These are phyloP conservation scores for Eurystomus glaucurus DNA, from an alignment of 2,797 vertebrate genomes.

Conservation along the genomic window DNA sequence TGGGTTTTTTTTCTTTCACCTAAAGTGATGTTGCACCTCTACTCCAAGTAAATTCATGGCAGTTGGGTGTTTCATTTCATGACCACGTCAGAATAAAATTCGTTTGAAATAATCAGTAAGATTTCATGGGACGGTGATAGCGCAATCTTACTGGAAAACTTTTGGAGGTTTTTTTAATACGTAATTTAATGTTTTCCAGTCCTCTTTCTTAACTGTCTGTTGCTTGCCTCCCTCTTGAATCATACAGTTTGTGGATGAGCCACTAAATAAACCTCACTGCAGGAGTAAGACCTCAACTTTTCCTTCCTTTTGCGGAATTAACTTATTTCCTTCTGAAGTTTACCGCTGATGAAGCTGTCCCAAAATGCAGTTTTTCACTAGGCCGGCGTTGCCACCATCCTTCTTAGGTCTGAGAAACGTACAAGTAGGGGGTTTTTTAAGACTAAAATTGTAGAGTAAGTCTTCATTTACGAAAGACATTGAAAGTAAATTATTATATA, in stretches of 20 bases:
- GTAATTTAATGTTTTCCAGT: background rate
- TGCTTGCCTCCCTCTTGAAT: background rate
- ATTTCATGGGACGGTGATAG: background rate
- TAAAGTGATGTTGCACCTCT: background rate
- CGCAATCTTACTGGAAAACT: background rate
- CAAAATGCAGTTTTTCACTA: background rate
- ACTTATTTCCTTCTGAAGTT: background rate
- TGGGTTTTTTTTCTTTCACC: accelerated
- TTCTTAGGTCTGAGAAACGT: background rate
- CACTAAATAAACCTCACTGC: background rate
- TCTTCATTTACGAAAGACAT: background rate
- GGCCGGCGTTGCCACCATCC: background rate
- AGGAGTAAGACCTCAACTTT: background rate
- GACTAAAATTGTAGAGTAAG: background rate
- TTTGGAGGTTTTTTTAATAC: background rate
- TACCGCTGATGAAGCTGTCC: background rate
- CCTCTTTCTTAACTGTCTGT: background rate
- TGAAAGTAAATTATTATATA: background rate
- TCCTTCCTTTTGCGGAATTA: background rate
- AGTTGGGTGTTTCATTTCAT: background rate
- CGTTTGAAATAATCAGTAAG: background rate
- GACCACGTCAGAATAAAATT: background rate
- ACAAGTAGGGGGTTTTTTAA: background rate
- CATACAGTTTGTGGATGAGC: background rate
- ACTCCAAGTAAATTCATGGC: background rate